Percentiles rank a stretch among this genome's conserved stretches.
Conservation (phyloP, 2,797 vertebrate genomes). For the Enteromius treurensis region DNA sequence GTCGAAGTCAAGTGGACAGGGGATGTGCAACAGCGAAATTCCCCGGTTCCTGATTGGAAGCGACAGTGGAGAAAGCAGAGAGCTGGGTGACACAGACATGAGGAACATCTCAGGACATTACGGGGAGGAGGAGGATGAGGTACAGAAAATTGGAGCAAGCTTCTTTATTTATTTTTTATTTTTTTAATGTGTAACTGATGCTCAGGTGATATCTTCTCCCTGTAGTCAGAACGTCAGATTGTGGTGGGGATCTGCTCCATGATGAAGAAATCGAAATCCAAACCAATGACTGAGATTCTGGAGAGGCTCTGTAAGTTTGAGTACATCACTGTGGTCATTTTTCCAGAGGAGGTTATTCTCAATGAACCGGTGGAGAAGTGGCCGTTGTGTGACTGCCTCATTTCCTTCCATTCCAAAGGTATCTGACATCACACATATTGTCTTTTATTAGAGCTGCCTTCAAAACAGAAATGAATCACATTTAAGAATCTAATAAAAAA, state of each 20-base stretch:
- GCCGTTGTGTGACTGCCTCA: constrained; percentile 94
- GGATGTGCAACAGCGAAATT: not conserved
- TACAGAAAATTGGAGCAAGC: not conserved
- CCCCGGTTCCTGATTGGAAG: constrained; percentile 63
- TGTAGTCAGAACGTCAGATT: constrained; percentile 92
- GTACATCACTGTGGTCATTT: constrained; percentile 93
- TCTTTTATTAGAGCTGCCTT: not conserved
- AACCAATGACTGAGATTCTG: constrained; percentile 97
- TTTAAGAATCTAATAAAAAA: not conserved
- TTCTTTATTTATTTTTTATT: not conserved
- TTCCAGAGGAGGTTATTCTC: constrained; percentile 94
- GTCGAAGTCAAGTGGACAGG: constrained; percentile 42
- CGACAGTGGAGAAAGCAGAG: constrained; percentile 80
- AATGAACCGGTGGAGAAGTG: constrained; percentile 94
- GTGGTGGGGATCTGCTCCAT: constrained; percentile 97
- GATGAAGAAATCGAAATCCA: constrained; percentile 98
- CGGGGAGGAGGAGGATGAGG: constrained; percentile 77
- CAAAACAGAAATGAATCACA: not conserved
- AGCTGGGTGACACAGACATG: constrained; percentile 68
- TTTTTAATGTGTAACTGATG: not conserved
- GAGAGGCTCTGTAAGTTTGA: constrained; percentile 96
- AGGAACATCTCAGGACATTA: constrained; percentile 79
- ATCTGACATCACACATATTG: constrained; percentile 30
- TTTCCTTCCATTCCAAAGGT: constrained; percentile 99
- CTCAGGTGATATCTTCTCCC: not conserved